Evolutionary conservation across 2,113 vertebrate genomes (phyloP), one percentile per base, ranked within the genome.

Genomic region (Dicrurus megarhynchus): DNA sequence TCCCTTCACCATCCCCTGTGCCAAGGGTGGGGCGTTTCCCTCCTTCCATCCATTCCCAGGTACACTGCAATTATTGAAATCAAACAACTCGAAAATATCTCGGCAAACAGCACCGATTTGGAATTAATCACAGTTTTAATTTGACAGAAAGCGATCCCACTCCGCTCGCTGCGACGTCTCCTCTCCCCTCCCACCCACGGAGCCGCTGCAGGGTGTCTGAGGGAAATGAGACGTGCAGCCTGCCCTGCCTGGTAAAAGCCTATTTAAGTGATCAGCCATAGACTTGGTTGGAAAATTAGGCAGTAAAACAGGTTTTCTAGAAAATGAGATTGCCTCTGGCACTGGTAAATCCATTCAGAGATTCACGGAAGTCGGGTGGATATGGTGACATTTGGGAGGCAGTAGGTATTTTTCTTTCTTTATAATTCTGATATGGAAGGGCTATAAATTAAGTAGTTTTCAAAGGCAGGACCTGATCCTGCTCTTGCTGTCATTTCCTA

Each of bases 291-390:
- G 95, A 95, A 97, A 97, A 96, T 97, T 95, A 97, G 92, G 92
- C 93, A 81, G 85, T 64, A 89, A 93, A 92, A 93, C 67, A 93
- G 94, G 77, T 95, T 94, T 94, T 94, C 95, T 89, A 94, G 92
- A 94, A 97, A 97, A 97, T 95, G 94, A 97, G 97, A 97, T 96
- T 90, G 96, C 97, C 94, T 84, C 83, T 1, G 37, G 96, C 94
- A 50, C 93, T 94, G 92, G 56, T 64, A 95, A 94, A 95, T 90
- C 88, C 91, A 91, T 97, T 93, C 71, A 61, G 61, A 69, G 33
- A 53, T 65, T 89, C 64, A 27, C 47, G 32, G 88, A 73, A 90
- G 55, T 13, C 7, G 44, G 71, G 81, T 65, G 89, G 92, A 87
- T 97, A 49, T 19, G 64, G 89, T 50, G 84, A 80, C 64, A 37